Evolutionary conservation across 1,140 invertebrate genomes (phyloP), one percentile per base, ranked within the genome.

Genomic region (Drosophila novamexicana): DNA sequence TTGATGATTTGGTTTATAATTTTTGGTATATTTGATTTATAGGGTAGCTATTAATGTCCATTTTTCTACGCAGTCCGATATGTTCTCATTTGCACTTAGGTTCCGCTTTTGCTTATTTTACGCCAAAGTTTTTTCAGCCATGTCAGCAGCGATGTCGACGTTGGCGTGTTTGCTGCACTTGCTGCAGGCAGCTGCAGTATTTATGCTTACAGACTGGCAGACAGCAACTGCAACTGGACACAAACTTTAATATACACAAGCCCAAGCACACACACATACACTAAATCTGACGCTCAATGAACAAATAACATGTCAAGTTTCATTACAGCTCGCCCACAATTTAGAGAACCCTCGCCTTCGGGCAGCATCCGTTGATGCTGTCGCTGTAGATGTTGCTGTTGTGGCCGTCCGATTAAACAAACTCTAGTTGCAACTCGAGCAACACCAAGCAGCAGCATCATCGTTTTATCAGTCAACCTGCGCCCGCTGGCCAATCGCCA

Each of bases 261-360:
- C 22, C 9, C n/a, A 6, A 29, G 18, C n/a, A 39, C 32, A 22
- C 16, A 54, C 34, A 39, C 37, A 62, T 12, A 39, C 16, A 44
- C 32, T 36, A 9, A 32, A n/a, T 36, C 39, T 62, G 42, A 70
- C 65, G 56, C 45, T 81, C 84, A 81, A 90, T 91, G 84, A 79
- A 83, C 83, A 91, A 91, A 91, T 91, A 91, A 89, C 89, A 91
- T 91, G 89, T 91, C 89, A 91, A 80, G 89, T 91, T 83, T 81
- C 81, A 91, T 91, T 91, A 91, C 81, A 73, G 59, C 64, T 81
- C 49, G 61, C 71, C 73, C 67, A 67, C 70, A 89, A 81, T 69
- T 81, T 75, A 81, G 66, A 56, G 72, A 67, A 72, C 63, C 67
- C 72, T 75, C 66, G 45, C 58, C 47, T 9, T 7, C 44, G 14